Conservation (phyloP, 2,888 invertebrate genomes). For the Ennomos quercinarius region DNA sequence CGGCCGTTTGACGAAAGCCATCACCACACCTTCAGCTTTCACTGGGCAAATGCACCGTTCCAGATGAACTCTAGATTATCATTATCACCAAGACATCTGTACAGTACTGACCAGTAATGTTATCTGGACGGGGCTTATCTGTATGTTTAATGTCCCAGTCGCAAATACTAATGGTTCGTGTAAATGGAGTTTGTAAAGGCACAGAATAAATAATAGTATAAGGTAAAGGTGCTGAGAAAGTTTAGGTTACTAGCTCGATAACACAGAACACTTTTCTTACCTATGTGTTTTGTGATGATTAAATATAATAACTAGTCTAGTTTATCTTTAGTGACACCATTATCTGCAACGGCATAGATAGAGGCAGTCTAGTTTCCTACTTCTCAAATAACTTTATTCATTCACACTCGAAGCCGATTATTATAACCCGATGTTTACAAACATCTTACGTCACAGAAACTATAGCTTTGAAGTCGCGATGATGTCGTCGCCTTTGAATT, state of each 20-base stretch:
- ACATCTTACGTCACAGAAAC: constrained; percentile 30
- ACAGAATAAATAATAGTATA: too few species aligned
- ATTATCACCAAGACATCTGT: constrained; percentile 50
- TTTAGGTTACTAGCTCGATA: constrained; percentile 1
- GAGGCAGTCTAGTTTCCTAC: not conserved
- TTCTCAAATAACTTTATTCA: constrained; percentile 9
- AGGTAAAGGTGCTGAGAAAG: constrained; percentile 13
- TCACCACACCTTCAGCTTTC: constrained; percentile 55
- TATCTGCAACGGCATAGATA: too few species aligned
- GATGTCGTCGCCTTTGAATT: constrained; percentile 42
- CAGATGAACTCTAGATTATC: constrained; percentile 66
- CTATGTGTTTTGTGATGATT: too few species aligned
- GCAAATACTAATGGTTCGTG: constrained; percentile 22
- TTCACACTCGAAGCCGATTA: constrained; percentile 19
- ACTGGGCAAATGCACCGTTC: constrained; percentile 61
- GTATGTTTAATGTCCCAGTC: constrained; percentile 51
- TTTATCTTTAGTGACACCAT: too few species aligned
- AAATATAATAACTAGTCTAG: too few species aligned
- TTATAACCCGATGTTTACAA: constrained; percentile 25
- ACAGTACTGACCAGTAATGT: constrained; percentile 46
- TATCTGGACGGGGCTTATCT: constrained; percentile 49
- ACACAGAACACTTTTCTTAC: not conserved
- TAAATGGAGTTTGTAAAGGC: constrained; percentile 9
- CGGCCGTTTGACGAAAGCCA: not conserved
- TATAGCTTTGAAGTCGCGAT: constrained; percentile 56